These are phyloP conservation scores for Heliconius charithonia DNA, from an alignment of 2,888 invertebrate genomes.

Conservation along the genomic window DNA sequence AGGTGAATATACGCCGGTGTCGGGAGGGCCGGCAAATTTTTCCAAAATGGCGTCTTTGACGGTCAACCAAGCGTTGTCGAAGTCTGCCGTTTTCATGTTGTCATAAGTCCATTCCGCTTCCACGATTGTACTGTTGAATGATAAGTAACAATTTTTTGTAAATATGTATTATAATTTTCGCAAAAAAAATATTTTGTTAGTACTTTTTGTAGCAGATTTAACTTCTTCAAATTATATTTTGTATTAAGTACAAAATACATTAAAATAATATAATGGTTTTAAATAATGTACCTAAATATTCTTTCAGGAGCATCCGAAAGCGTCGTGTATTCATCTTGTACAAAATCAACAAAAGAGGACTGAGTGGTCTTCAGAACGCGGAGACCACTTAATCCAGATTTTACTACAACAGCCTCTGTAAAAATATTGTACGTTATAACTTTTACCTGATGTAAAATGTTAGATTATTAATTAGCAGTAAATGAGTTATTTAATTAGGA, in stretches of 20 bases:
- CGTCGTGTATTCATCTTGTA: constrained; percentile 90
- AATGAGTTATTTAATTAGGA: too few species aligned
- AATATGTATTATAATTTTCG: neutral
- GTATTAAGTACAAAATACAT: neutral
- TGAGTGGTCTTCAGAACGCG: constrained; percentile 91
- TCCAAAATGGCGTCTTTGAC: constrained; percentile 88
- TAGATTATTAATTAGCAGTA: too few species aligned
- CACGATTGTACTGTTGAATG: constrained; percentile 86
- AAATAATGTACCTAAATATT: constrained; percentile 81
- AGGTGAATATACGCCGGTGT: constrained; percentile 88
- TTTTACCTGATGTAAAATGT: too few species aligned
- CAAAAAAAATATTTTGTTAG: neutral
- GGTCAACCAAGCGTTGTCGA: constrained; percentile 87
- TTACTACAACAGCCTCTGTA: constrained; percentile 83
- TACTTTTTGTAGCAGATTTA: neutral
- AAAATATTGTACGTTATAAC: constrained; percentile 9
- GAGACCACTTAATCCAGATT: constrained; percentile 87
- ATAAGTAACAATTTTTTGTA: neutral
- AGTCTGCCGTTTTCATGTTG: constrained; percentile 85
- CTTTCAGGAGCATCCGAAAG: constrained; percentile 89
- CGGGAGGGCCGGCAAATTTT: constrained; percentile 90
- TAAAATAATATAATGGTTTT: neutral
- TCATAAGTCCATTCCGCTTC: constrained; percentile 90
- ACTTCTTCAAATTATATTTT: too few species aligned
- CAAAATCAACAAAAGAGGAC: constrained; percentile 91